Conservation (phyloP, 2,113 vertebrate species). For the Psittacus erithacus region DNA sequence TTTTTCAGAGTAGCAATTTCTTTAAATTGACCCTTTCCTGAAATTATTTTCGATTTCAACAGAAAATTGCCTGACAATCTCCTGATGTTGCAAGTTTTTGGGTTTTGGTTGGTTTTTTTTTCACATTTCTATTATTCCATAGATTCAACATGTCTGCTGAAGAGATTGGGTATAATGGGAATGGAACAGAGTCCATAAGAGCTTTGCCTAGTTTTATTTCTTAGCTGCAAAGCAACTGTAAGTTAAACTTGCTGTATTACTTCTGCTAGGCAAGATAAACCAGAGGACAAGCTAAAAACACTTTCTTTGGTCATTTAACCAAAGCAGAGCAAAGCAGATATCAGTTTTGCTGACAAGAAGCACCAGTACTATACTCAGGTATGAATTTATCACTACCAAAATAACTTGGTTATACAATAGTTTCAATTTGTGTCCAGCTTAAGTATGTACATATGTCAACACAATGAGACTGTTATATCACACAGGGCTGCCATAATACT, state of each 20-base stretch:
- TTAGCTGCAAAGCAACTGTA: neutral
- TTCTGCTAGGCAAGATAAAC: neutral
- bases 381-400: neutral
- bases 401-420: neutral
- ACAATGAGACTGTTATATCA: neutral
- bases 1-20: neutral
- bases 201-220: neutral
- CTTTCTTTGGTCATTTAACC: neutral
- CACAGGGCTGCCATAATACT: neutral
- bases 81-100: neutral
- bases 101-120: neutral
- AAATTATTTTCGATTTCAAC: neutral
- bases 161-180: neutral
- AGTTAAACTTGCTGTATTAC: neutral
- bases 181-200: neutral
- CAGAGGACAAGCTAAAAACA: neutral
- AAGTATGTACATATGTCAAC: neutral
- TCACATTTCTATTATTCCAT: neutral
- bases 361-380: neutral
- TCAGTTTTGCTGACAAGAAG: neutral
- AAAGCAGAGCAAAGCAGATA: neutral
- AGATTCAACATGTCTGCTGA: neutral
- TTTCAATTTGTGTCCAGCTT: neutral
- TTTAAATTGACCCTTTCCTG: neutral
- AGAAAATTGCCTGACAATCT: neutral